Conservation (phyloP, 2,113 vertebrate species). For the Tor tambroides region DNA sequence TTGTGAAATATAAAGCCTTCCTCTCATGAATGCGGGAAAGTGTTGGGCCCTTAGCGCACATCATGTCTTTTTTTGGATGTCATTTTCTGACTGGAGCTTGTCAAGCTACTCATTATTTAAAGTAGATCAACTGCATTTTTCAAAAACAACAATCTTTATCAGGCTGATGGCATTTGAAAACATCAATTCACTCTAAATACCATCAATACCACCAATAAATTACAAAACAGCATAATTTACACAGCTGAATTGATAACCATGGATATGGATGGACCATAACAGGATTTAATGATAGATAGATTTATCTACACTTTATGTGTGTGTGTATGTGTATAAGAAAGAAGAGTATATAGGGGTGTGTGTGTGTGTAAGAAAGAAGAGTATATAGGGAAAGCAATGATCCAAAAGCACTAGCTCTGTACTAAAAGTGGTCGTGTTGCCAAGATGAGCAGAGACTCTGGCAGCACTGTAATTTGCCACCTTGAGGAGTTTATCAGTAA, state of each 20-base stretch:
- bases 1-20: neutral
- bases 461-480: conserved; percentile 8
- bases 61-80: neutral
- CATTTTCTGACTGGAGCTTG: neutral
- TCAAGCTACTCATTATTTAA: neutral
- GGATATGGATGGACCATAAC: too few relatives aligned
- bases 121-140: neutral
- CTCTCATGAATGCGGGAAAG: neutral
- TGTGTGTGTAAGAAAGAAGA: too few relatives aligned
- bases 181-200: neutral
- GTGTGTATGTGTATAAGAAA: too few relatives aligned
- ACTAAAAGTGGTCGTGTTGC: neutral
- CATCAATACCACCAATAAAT: neutral
- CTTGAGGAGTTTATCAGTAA: conserved; percentile 36
- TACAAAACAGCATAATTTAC: neutral
- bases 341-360: too few relatives aligned
- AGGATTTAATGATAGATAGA: neutral
- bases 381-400: neutral
- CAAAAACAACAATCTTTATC: neutral
- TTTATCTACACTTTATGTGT: too few relatives aligned
- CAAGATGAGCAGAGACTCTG: conserved; percentile 15
- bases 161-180: neutral
- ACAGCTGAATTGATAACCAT: neutral
- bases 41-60: neutral
- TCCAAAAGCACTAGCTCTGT: conserved; percentile 13